Evolutionary conservation across 2,797 vertebrate species (phyloP).

Genomic region (Thamnophis elegans): DNA sequence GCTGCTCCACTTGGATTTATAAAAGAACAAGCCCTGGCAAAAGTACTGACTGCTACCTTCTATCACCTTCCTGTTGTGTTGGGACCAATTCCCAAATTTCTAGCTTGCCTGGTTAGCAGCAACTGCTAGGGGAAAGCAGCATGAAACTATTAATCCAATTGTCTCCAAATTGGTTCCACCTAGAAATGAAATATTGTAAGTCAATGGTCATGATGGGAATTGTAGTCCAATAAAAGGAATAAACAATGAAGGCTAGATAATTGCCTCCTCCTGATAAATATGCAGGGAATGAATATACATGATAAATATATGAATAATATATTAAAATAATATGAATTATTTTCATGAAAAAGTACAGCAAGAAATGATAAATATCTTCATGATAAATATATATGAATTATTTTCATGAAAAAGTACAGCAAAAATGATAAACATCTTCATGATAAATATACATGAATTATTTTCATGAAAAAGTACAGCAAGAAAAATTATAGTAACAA

Average conservation of each 20-base stretch:
- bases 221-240: background rate
- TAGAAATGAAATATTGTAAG: background rate
- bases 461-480: background rate
- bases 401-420: background rate
- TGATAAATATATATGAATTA: background rate
- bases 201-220: background rate
- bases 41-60: background rate
- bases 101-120: background rate
- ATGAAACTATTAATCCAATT: background rate
- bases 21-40: background rate
- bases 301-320: too few relatives aligned
- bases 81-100: background rate
- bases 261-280: background rate
- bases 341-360: background rate
- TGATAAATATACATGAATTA: background rate
- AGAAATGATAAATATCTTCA: background rate
- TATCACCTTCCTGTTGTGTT: background rate
- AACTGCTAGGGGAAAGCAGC: background rate
- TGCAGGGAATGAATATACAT: background rate
- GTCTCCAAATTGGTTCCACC: background rate
- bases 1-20: background rate
- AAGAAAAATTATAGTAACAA: background rate
- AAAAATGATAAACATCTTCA: background rate
- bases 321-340: background rate
- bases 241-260: background rate